Evolutionary conservation across 2,797 vertebrate genomes (phyloP).

Genomic region (Diplodus puntazzo): DNA sequence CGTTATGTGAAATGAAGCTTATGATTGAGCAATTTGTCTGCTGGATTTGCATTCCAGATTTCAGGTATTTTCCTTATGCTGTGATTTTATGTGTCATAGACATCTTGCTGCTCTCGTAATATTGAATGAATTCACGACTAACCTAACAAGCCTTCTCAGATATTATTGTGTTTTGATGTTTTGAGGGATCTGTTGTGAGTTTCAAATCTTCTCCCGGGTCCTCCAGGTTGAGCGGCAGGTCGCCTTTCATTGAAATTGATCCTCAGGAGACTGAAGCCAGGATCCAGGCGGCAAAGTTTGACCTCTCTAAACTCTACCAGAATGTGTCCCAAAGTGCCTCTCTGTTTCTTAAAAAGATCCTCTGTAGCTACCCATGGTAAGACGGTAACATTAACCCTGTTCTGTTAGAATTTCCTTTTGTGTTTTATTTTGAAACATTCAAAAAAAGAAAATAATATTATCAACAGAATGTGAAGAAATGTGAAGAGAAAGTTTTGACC

Average conservation of each 20-base stretch:
- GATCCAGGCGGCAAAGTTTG: constrained; percentile 94
- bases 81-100: neutral
- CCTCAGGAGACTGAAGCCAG: constrained; percentile 91
- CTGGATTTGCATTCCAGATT: constrained; percentile 10
- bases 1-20: constrained; percentile 9
- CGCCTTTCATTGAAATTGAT: constrained; percentile 92
- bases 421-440: too few species aligned
- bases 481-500: too few species aligned
- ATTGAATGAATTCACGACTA: neutral
- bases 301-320: constrained; percentile 96
- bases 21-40: neutral
- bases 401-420: too few species aligned
- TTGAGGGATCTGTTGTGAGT: neutral
- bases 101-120: neutral
- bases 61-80: neutral
- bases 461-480: too few species aligned
- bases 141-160: neutral
- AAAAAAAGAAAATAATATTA: too few species aligned
- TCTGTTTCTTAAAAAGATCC: constrained; percentile 96
- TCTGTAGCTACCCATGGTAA: constrained; percentile 96
- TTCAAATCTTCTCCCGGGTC: neutral
- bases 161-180: neutral
- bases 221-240: constrained; percentile 93
- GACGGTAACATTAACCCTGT: constrained; percentile 39
- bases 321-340: constrained; percentile 98